Percentiles rank a stretch among this genome's conserved stretches.
Evolutionary conservation across 2,113 vertebrate genomes (phyloP).

Genomic region (Coturnix japonica): DNA sequence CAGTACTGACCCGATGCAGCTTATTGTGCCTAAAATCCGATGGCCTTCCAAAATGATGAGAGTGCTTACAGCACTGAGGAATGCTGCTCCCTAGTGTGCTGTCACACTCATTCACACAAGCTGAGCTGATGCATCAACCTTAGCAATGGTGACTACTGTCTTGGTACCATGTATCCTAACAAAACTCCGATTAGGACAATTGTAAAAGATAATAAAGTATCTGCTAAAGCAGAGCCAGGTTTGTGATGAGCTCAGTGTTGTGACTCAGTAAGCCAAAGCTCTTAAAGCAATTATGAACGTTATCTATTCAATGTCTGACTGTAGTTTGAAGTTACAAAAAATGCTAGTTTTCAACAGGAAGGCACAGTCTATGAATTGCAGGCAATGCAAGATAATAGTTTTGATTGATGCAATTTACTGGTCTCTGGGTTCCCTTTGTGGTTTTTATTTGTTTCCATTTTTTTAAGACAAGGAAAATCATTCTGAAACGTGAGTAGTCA

Average conservation of each 20-base stretch:
- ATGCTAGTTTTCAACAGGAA: not conserved
- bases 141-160: not conserved
- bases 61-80: not conserved
- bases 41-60: not conserved
- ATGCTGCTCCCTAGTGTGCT: not conserved
- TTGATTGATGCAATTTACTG: not conserved
- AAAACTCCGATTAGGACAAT: not conserved
- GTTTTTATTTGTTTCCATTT: not conserved
- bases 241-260: not conserved
- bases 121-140: not conserved
- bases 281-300: not conserved
- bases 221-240: slow-evolving; percentile 15
- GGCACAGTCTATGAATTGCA: not conserved
- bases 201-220: not conserved
- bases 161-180: not conserved
- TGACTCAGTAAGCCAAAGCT: slow-evolving; percentile 14
- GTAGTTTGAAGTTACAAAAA: not conserved
- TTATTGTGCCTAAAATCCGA: not conserved
- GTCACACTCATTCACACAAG: not conserved
- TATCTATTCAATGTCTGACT: not conserved
- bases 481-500: not conserved
- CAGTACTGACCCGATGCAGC: not conserved
- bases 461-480: not conserved
- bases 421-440: not conserved
- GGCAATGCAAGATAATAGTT: not conserved